Evolutionary conservation across 2,888 invertebrate genomes (phyloP).

Genomic region (Gymnocheta viridis): DNA sequence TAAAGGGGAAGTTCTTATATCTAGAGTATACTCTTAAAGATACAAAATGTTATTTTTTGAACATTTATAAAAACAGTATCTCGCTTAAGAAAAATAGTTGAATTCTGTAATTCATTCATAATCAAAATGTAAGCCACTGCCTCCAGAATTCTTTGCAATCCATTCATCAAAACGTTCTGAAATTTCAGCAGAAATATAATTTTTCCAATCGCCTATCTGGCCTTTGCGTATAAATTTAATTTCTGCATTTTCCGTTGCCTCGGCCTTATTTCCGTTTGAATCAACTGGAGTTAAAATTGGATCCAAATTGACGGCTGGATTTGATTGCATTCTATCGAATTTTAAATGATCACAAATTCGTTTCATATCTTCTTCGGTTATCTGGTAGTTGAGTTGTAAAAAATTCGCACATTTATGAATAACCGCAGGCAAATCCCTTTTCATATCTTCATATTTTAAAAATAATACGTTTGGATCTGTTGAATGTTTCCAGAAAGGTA

Average conservation of each 20-base stretch:
- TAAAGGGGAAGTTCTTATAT: no score
- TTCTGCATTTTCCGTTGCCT: slow-evolving; percentile 18
- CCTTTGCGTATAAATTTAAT: slow-evolving; percentile 89
- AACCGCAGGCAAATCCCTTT: slow-evolving; percentile 86
- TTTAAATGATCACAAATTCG: slow-evolving; percentile 88
- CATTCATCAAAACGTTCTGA: slow-evolving; percentile 88
- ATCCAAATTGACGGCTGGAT: slow-evolving; percentile 90
- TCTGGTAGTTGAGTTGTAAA: slow-evolving; percentile 84
- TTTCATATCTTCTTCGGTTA: slow-evolving; percentile 86
- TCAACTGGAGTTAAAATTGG: slow-evolving; percentile 83
- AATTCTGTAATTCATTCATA: slow-evolving; percentile 76
- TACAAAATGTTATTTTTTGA: background rate
- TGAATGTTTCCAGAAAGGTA: slow-evolving; percentile 87
- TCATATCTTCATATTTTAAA: slow-evolving; percentile 92
- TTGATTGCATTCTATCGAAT: slow-evolving; percentile 91
- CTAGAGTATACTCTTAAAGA: no score
- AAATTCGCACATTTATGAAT: slow-evolving; percentile 86
- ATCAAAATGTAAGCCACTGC: slow-evolving; percentile 85
- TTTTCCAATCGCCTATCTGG: slow-evolving; percentile 89
- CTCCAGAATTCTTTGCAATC: slow-evolving; percentile 85
- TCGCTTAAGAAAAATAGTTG: background rate
- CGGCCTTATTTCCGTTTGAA: slow-evolving; percentile 59
- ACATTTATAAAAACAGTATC: background rate
- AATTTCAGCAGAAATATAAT: slow-evolving; percentile 88
- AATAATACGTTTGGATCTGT: slow-evolving; percentile 89